Percentiles rank a stretch among this genome's conserved stretches.
These are phyloP conservation scores for Heterohyrax brucei DNA, from an alignment of 2,797 vertebrate species.

Conservation along the genomic window DNA sequence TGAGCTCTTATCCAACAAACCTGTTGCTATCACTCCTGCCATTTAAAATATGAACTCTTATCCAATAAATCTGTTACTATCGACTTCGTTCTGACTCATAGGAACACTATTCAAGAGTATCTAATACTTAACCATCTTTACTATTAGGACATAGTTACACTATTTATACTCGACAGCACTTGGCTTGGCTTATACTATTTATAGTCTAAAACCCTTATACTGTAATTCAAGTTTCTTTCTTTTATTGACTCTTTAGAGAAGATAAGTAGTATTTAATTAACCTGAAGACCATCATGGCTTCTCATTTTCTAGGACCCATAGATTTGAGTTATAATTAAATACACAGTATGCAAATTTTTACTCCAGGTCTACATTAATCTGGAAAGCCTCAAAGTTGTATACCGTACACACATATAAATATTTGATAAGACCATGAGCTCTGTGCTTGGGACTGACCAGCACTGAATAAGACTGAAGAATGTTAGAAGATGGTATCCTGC, in stretches of 20 bases:
- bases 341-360: background rate
- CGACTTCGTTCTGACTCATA: too few relatives aligned
- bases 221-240: conserved; percentile 43
- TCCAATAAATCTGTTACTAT: too few relatives aligned
- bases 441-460: background rate
- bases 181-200: background rate
- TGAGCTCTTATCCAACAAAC: too few relatives aligned
- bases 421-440: background rate
- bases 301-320: conserved; percentile 43
- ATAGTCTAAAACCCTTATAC: background rate
- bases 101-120: background rate
- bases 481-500: background rate
- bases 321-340: conserved; percentile 61
- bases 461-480: background rate
- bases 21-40: background rate
- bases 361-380: background rate
- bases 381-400: background rate
- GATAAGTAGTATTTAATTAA: conserved; percentile 45
- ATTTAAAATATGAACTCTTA: too few relatives aligned
- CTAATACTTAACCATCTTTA: conserved; percentile 58
- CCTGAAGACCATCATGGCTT: conserved; percentile 2
- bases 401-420: background rate
- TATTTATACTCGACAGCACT: background rate
- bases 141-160: too few relatives aligned
- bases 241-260: conserved; percentile 47